Evolutionary conservation across 2,113 vertebrate genomes (phyloP).

Genomic region (Puffinus mauretanicus): DNA sequence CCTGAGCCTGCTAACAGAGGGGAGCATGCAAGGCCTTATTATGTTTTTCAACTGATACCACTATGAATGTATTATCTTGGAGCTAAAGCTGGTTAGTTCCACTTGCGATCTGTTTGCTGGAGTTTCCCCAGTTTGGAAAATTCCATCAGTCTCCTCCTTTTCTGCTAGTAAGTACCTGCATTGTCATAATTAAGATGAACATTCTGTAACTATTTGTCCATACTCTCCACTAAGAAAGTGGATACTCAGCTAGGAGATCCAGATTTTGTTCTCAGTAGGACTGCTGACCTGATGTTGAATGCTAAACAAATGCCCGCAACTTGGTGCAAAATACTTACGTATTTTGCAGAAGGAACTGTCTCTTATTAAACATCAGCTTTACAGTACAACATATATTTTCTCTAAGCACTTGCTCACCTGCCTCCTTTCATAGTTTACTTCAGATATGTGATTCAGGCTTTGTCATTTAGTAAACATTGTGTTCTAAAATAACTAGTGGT

Average conservation of each 20-base stretch:
- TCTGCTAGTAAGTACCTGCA: constrained; percentile 36
- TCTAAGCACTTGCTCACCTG: neutral
- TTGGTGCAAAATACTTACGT: accelerated
- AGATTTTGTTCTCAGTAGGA: neutral
- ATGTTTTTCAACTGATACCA: neutral
- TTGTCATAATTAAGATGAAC: constrained; percentile 21
- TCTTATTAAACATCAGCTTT: neutral
- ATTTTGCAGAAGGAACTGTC: neutral
- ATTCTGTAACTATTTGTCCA: neutral
- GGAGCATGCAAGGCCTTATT: neutral
- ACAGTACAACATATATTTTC: neutral
- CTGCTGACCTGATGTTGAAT: neutral
- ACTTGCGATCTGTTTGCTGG: neutral
- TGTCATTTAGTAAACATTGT: neutral
- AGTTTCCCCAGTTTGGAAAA: constrained; percentile 27
- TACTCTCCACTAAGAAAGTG: neutral
- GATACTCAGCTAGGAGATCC: neutral
- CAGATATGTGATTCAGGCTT: neutral
- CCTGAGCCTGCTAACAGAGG: neutral
- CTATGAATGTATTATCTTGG: constrained; percentile 13
- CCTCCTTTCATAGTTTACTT: neutral
- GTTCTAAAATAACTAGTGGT: neutral
- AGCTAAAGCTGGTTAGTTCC: constrained; percentile 37
- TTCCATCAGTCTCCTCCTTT: constrained; percentile 8
- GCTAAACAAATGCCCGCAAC: neutral